Percentiles rank a stretch among this genome's conserved stretches.
phyloP scores from a whole-genome alignment of 1,140 invertebrate genomes.

The Caenorhabditis inopinata region DNA sequence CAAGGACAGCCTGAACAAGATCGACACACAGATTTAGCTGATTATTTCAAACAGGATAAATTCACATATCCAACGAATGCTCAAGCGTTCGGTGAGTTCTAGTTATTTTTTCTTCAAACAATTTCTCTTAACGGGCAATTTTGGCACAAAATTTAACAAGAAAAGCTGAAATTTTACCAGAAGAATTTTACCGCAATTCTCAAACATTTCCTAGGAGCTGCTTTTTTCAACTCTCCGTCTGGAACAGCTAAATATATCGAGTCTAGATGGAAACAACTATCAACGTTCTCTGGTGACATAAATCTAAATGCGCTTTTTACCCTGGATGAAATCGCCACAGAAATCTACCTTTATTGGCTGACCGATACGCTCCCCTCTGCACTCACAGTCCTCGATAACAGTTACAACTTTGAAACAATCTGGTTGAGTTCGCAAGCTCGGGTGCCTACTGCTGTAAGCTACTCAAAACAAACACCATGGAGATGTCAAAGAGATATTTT shows the following conservation, averaged over 20 bases:
- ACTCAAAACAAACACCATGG: conserved; percentile 25
- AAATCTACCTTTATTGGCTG: conserved; percentile 56
- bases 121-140: no score
- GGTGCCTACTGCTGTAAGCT: neutral
- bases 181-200: no score
- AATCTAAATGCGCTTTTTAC: conserved; percentile 46
- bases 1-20: neutral
- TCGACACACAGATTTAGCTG: neutral
- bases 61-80: conserved; percentile 26
- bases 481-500: neutral
- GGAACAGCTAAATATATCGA: conserved; percentile 33
- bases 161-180: no score
- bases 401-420: neutral
- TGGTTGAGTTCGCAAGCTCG: conserved; percentile 22
- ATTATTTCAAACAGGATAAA: conserved; percentile 14
- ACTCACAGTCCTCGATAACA: conserved; percentile 1
- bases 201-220: conserved; percentile 26
- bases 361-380: conserved; percentile 44
- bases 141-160: no score
- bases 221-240: conserved; percentile 45
- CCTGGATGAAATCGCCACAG: conserved; percentile 52
- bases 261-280: conserved; percentile 35
- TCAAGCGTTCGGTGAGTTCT: neutral
- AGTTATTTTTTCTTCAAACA: neutral
- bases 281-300: neutral